Evolutionary conservation across 2,888 invertebrate species (phyloP), one percentile per base, ranked within the genome.

Genomic region (Phaonia tiefii): DNA sequence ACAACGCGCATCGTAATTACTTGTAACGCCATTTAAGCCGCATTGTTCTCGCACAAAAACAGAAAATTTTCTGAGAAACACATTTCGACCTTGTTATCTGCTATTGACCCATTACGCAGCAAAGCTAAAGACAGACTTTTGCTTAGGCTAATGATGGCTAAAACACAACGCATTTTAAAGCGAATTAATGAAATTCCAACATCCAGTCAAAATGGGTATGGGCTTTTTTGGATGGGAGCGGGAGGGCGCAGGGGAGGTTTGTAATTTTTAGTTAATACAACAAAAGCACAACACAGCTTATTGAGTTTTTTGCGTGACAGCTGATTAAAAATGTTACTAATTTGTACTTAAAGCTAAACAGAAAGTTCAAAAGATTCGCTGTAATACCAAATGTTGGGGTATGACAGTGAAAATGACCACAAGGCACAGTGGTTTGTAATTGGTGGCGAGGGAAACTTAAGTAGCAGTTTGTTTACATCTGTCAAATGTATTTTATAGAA

Each of bases 61-160:
- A 60, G 37, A 60, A 11, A 26, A 39, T 60, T 60, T 2, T 17
- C 17, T 13, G 37, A 51, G 31, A 67, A 67, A 39, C 26, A 51
- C n/a, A n/a, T n/a, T n/a, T n/a, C n/a, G 15, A 67, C 67, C 67
- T 67, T 67, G 67, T 67, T 39, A 22, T 22, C 51, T 67, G 51
- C 39, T 67, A 54, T 67, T 67, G 51, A 67, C 67, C 67, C 51
- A 67, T 51, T 51, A 37, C 8, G 31, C n/a, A n/a, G n/a, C 31
- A 13, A 58, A 8, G 31, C 8, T 20, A 26, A 1, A 13, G 26
- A 56, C 26, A 26, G 56, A 56, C 25, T 22, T 10, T 54, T 54
- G n/a, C 11, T 3, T 46, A 46, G 7, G 46, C n/a, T n/a, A n/a
- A n/a, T n/a, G n/a, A n/a, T n/a, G n/a, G n/a, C n/a, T n/a, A n/a